Base-by-base conservation (phyloP, 2,113 vertebrate species). In the Hypomesus transpacificus region DNA sequence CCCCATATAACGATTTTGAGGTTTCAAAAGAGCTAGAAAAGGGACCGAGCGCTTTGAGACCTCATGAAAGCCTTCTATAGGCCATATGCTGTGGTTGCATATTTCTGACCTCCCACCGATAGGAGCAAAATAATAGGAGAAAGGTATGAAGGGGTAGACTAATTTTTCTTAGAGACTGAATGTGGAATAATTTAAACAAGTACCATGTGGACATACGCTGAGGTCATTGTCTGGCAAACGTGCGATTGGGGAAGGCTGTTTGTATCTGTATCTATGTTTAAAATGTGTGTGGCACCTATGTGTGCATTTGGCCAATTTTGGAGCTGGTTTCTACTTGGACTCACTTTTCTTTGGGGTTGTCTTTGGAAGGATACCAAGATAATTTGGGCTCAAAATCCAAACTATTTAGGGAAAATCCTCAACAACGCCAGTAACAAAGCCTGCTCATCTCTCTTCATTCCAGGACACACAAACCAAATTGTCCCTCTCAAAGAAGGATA, bases 321-420 rank as follows among this genome's bases (percentile, higher is more conserved):
- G 21, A 62, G 24, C 14, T 16, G 24, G 3, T 21, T 39, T 14
- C n/a, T 34, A 20, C 13, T 16, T 50, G 7, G 17, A 46, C 31
- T 39, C 28, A 34, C 31, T 20, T 17, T 46, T 16, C 20, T 5
- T 9, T 14, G 3, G 34, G 2, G 39, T 1, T 22, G 34, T 46
- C 14, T 39, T 65, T 13, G 34, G 13, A 61, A 26, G 4, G 14
- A 2, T 61, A 61, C 21, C 59, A 65, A 50, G 63, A 18, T 65
- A 31, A 65, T 65, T n/a, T 46, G 34, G 63, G 63, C 20, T 46
- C 28, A 65, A 64, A 17, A 57, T n/a, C 28, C 31, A 64, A 46
- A 46, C 17, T 46, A 20, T 46, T 20, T 39, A 34, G 39, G 63
- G 39, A 46, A 65, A 28, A 65, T 14, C 31, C 11, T 50, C 34